Evolutionary conservation across 1,140 invertebrate species (phyloP), one percentile per base, ranked within the genome.

Genomic region (Lamellibrachia luymesi): DNA sequence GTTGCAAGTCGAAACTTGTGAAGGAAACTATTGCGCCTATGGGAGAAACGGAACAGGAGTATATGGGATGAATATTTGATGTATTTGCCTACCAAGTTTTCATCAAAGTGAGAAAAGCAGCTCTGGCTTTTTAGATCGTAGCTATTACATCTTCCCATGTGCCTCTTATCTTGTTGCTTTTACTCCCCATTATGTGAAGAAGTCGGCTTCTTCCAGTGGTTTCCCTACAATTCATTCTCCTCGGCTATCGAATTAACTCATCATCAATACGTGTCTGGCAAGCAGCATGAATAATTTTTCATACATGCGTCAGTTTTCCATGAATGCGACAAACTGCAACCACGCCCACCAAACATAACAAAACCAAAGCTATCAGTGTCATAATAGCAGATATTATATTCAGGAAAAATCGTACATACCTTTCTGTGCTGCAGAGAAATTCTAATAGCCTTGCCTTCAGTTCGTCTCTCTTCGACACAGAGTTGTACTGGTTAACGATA

Each of bases 401-500:
- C 13, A 4, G 17, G 25, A 80, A 22, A 80, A 10, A 22, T 17
- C 25, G 64, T 80, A 6, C 64, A 4, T 80, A 80, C 64, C 64
- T 80, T 17, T 80, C 64, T 2, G 64, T 80, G 17, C 13, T 80
- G 25, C 64, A 6, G 17, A 80, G 64, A 22, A 80, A 80, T 4
- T 10, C 64, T 0, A 80, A 22, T 22, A 80, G 25, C 64, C 64
- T 80, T 22, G 64, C 64, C 64, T 80, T 22, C 17, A 80, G 64
- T 22, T 80, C 64, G 64, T 80, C 13, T 80, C 25, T 80, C 64
- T 80, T 80, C 13, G 64, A 80, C 6, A 80, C 64, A 22, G 64
- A 80, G 64, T 80, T 80, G 64, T 80, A 80, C 64, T 80, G 64
- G 64, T 80, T 80, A 22, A 92, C 89, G n/a, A 92, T 92, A 10